Evolutionary conservation across 2,113 vertebrate genomes (phyloP).

Genomic region (Saguinus imperator): DNA sequence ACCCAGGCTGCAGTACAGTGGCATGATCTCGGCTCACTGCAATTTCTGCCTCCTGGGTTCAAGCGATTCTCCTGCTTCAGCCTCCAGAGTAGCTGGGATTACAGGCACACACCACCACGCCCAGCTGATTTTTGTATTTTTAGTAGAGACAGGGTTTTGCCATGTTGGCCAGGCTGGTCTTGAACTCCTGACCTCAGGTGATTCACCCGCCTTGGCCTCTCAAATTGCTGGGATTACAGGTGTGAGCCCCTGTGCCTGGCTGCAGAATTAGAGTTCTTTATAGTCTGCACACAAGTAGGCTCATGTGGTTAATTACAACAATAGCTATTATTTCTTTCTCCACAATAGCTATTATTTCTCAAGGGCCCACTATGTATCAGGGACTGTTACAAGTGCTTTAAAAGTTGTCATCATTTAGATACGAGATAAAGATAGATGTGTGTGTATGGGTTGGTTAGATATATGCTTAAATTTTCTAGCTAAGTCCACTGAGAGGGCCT

Average conservation of each 20-base stretch:
- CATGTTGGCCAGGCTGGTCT: no score
- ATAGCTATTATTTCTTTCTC: not conserved
- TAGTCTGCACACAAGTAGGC: not conserved
- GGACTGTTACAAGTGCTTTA: not conserved
- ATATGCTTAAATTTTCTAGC: not conserved
- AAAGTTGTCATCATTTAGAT: not conserved
- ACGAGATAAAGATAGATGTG: not conserved
- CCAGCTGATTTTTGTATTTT: no score
- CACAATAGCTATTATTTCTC: not conserved
- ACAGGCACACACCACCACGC: no score
- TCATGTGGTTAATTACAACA: not conserved
- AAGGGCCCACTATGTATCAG: not conserved
- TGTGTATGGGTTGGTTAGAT: not conserved
- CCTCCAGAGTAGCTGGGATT: no score
- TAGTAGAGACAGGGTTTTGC: no score
- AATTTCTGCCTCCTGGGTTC: no score
- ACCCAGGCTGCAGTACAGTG: no score
- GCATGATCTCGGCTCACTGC: no score
- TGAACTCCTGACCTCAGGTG: no score
- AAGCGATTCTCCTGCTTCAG: no score
- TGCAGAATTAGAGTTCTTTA: not conserved
- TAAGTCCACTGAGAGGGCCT: not conserved
- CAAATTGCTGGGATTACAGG: no score
- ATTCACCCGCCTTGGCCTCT: no score
- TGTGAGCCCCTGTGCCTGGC: rapidly evolving